Conservation (phyloP, 2,888 invertebrate genomes). For the Ypsolopha sequella region DNA sequence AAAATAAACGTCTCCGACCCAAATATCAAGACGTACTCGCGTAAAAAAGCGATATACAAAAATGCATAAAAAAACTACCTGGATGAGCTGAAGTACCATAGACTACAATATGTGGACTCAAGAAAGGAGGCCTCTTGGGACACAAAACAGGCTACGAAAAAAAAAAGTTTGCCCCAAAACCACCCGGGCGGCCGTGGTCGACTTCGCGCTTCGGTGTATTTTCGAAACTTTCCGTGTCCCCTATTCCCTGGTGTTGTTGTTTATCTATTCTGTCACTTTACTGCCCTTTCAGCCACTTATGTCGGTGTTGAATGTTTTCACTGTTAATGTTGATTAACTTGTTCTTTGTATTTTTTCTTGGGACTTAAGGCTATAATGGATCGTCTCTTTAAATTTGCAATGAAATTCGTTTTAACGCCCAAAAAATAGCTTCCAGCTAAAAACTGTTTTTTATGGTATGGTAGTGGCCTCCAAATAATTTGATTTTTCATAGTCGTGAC, state of each 20-base stretch:
- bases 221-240: constrained; percentile 54
- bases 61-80: too few relatives aligned
- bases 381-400: too few relatives aligned
- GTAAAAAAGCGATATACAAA: not conserved
- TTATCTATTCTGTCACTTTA: constrained; percentile 41
- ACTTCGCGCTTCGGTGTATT: constrained; percentile 54
- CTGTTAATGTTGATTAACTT: constrained; percentile 64
- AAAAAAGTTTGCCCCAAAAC: constrained; percentile 37
- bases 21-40: not conserved
- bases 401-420: too few relatives aligned
- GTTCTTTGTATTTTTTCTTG: too few relatives aligned
- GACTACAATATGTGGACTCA: too few relatives aligned
- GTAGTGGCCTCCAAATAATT: too few relatives aligned
- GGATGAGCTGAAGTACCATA: too few relatives aligned
- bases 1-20: not conserved
- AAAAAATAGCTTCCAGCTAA: too few relatives aligned
- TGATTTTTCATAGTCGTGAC: too few relatives aligned
- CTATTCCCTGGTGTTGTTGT: constrained; percentile 48
- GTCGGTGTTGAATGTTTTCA: constrained; percentile 67
- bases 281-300: constrained; percentile 59
- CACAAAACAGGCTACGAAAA: not conserved
- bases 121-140: too few relatives aligned
- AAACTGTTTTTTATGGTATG: too few relatives aligned
- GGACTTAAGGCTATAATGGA: too few relatives aligned
- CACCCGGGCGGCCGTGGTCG: constrained; percentile 58